These are phyloP conservation scores for Echeneis naucrates DNA, from an alignment of 2,797 vertebrate genomes.

Conservation along the genomic window DNA sequence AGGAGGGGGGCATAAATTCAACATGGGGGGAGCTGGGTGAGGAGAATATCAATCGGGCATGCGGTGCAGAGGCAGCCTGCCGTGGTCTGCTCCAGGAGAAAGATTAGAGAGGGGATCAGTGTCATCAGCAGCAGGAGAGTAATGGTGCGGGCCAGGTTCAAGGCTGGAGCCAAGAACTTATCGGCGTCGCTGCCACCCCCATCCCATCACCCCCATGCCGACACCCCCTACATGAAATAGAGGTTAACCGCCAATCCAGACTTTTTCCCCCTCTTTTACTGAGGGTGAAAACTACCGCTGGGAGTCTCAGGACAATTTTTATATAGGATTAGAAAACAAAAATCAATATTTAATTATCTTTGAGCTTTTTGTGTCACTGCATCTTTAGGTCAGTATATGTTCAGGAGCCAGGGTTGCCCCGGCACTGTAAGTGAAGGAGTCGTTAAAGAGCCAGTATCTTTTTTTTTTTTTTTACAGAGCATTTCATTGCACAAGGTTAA, in stretches of 20 bases:
- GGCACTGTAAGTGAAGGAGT: conserved; percentile 89
- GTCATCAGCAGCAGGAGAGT: conserved; percentile 86
- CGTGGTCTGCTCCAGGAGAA: conserved; percentile 79
- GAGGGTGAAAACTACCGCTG: conserved; percentile 97
- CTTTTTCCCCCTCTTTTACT: conserved; percentile 86
- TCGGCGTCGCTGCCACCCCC: conserved; percentile 75
- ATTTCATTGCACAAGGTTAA: conserved; percentile 80
- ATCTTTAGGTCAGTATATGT: conserved; percentile 95
- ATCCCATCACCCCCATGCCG: conserved; percentile 67
- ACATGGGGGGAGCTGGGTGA: conserved; percentile 66
- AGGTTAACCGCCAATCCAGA: conserved; percentile 87
- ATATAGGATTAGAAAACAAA: conserved; percentile 99
- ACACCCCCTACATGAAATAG: conserved; percentile 84
- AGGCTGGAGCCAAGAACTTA: conserved; percentile 86
- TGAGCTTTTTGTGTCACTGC: conserved; percentile 99
- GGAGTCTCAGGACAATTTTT: conserved; percentile 99
- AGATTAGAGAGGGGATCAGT: conserved; percentile 86
- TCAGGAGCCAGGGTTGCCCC: conserved; percentile 78
- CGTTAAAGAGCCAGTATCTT: conserved; percentile 88
- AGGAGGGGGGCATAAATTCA: conserved; percentile 72
- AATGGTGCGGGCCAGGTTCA: conserved; percentile 86
- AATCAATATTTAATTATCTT: conserved; percentile 99
- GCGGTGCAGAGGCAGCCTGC: conserved; percentile 74
- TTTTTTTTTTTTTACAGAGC: conserved; percentile 68
- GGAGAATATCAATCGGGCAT: conserved; percentile 84